Conservation (phyloP, 53 echinoderm and acorn worm species). For the Pentamera pediparva region DNA sequence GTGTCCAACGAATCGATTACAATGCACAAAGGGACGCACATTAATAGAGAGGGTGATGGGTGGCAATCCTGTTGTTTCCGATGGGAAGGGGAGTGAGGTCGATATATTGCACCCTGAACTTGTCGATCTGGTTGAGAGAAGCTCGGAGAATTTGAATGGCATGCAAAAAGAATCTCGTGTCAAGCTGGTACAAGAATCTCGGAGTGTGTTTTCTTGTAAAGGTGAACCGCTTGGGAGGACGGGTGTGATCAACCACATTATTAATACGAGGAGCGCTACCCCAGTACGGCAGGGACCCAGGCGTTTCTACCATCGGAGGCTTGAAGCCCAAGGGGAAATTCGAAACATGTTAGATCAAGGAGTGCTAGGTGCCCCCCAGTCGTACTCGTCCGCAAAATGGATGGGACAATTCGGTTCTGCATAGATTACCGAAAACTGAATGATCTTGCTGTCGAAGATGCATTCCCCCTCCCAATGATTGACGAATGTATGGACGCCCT, state of each 20-base stretch:
- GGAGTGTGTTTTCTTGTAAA: slow-evolving; percentile 7
- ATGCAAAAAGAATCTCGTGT: background rate
- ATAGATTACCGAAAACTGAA: slow-evolving; percentile 40
- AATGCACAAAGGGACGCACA: background rate
- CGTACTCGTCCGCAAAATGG: slow-evolving; percentile 31
- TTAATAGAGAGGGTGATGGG: background rate
- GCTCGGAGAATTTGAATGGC: background rate
- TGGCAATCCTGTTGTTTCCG: too few species aligned
- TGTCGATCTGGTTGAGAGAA: background rate
- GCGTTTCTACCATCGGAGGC: background rate
- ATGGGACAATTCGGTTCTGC: slow-evolving; percentile 36
- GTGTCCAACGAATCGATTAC: background rate
- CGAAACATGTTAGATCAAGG: background rate
- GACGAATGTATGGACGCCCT: slow-evolving; percentile 22
- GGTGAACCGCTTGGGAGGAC: background rate
- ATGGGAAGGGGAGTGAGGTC: background rate
- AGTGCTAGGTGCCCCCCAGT: slow-evolving; percentile 20
- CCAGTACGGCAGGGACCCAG: slow-evolving; percentile 11
- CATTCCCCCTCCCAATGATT: slow-evolving; percentile 34
- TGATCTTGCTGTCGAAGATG: slow-evolving; percentile 27
- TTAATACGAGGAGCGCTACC: background rate
- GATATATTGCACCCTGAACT: background rate
- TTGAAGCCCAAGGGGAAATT: background rate
- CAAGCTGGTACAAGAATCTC: background rate
- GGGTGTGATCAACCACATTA: background rate